Evolutionary conservation across 2,888 invertebrate species (phyloP).

Genomic region (Cecidostiba fungosa): DNA sequence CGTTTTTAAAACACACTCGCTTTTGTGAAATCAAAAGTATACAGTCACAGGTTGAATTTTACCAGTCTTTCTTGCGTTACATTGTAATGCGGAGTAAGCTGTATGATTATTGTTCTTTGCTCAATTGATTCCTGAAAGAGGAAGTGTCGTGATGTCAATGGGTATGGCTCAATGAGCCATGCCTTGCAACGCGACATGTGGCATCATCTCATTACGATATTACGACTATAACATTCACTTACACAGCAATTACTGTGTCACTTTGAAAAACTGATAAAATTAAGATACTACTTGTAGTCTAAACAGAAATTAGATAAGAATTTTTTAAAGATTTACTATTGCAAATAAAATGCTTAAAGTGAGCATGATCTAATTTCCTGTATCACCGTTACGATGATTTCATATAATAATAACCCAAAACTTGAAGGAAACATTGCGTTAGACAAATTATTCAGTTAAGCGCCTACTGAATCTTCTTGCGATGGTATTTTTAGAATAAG

Average conservation of each 20-base stretch:
- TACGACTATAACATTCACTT: not conserved
- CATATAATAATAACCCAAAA: not conserved
- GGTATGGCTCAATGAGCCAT: not conserved
- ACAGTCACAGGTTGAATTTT: not conserved
- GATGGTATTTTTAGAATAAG: not conserved
- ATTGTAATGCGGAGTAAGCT: not conserved
- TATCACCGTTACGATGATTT: too few relatives aligned
- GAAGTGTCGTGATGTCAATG: not conserved
- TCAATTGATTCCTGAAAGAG: not conserved
- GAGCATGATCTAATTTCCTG: too few relatives aligned
- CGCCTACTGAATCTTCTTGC: not conserved
- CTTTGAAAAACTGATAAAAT: not conserved
- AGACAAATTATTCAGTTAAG: too few relatives aligned
- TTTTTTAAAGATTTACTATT: not conserved
- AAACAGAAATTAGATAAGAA: not conserved
- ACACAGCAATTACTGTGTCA: not conserved
- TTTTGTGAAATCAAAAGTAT: too few relatives aligned
- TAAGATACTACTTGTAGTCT: not conserved
- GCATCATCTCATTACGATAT: slow-evolving; percentile 6
- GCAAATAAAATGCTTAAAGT: not conserved
- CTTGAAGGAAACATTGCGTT: too few relatives aligned
- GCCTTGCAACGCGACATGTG: not conserved
- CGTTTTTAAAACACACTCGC: too few relatives aligned
- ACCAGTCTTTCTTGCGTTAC: not conserved
- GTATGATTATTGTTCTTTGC: not conserved